Percentiles rank a stretch among this genome's conserved stretches.
Evolutionary conservation across 2,888 invertebrate species (phyloP).

Genomic region (Melanostoma scalare): DNA sequence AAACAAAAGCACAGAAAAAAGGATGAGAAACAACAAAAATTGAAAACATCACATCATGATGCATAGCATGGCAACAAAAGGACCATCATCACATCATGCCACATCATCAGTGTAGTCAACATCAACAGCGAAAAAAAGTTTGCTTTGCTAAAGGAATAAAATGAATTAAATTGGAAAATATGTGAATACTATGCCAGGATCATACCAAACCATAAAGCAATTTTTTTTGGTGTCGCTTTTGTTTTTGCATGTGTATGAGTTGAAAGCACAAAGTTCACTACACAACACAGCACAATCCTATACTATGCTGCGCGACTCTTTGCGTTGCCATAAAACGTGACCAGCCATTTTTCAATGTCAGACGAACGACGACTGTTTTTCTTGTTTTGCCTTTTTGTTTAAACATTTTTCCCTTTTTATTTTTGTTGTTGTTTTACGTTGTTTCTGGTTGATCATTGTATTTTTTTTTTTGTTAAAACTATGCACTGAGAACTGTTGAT

Average conservation of each 20-base stretch:
- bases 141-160: constrained; percentile 73
- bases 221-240: neutral
- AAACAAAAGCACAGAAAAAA: constrained; percentile 31
- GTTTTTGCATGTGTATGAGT: neutral
- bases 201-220: constrained; percentile 3
- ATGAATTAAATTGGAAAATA: constrained; percentile 74
- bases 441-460: constrained; percentile 63
- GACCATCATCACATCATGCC: constrained; percentile 36
- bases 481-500: constrained; percentile 60
- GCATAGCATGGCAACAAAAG: constrained; percentile 69
- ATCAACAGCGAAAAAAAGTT: constrained; percentile 24
- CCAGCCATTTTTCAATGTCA: constrained; percentile 82
- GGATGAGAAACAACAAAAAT: constrained; percentile 53
- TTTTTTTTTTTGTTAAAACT: constrained; percentile 24
- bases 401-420: constrained; percentile 60
- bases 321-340: constrained; percentile 80
- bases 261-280: constrained; percentile 62
- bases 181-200: constrained; percentile 63
- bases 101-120: constrained; percentile 1
- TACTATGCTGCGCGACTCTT: constrained; percentile 3
- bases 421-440: constrained; percentile 54
- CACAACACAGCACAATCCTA: constrained; percentile 30
- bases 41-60: constrained; percentile 58
- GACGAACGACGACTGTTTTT: constrained; percentile 77
- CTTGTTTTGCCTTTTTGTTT: constrained; percentile 65